A percentile compares a stretch with the other conserved stretches of the same genome.
Conservation (phyloP, 2,113 vertebrate genomes). For the Crotalus tigris region DNA sequence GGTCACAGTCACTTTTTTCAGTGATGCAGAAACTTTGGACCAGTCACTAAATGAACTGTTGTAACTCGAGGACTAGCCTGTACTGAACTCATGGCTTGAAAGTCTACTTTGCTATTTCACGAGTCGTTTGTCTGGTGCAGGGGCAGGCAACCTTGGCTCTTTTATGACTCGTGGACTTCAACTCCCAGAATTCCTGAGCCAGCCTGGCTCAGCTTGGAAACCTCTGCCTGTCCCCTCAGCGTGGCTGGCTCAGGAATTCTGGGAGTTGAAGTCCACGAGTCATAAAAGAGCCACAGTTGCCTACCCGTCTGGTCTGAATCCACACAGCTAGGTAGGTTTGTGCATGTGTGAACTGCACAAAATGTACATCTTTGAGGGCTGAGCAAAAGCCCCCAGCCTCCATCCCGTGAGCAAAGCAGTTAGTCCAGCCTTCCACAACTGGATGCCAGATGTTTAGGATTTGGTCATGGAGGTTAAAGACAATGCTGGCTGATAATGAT, state of each 20-base stretch:
- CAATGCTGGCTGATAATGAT: neutral
- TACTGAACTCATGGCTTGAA: neutral
- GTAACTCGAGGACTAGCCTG: no score
- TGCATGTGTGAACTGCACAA: neutral
- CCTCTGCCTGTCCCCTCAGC: no score
- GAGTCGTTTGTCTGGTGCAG: neutral
- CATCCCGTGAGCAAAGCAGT: neutral
- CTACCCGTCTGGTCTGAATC: neutral
- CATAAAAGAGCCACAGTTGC: no score
- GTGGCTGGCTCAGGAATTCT: no score
- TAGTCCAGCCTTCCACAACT: neutral
- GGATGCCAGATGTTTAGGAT: neutral
- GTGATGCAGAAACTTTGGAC: no score
- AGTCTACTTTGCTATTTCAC: neutral
- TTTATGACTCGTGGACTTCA: no score
- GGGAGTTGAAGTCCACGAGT: no score
- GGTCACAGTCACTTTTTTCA: no score
- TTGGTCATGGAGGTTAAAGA: neutral
- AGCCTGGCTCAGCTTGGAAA: no score
- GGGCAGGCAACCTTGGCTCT: no score
- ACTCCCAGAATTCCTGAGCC: no score
- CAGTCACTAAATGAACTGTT: no score
- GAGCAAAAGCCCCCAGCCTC: neutral
- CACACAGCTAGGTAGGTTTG: neutral
- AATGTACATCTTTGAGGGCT: neutral